Evolutionary conservation across 1,140 invertebrate species (phyloP).

Genomic region (Atta cephalotes): DNA sequence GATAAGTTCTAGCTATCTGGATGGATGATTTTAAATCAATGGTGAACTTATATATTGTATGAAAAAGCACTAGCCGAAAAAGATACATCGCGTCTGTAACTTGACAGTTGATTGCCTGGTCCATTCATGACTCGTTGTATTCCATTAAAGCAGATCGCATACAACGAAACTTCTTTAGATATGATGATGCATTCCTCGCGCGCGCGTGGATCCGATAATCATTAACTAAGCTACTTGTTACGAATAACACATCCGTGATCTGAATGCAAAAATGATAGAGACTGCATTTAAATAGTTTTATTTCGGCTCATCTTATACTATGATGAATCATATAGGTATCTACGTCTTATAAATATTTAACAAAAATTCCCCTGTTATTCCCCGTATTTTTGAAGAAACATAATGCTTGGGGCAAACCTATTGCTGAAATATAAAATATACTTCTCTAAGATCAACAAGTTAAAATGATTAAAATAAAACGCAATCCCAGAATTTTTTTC

Average conservation of each 20-base stretch:
- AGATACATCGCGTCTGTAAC: conserved; percentile 28
- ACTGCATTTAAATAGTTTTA: conserved; percentile 20
- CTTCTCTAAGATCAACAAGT: background rate
- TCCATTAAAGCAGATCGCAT: conserved; percentile 36
- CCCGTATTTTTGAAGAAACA: background rate
- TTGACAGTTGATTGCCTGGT: conserved; percentile 45
- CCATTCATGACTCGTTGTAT: conserved; percentile 38
- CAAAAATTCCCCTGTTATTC: background rate
- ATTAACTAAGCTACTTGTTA: conserved; percentile 14
- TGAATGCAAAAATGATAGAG: background rate
- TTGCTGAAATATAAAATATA: background rate
- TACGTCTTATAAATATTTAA: conserved; percentile 9
- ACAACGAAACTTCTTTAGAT: conserved; percentile 15
- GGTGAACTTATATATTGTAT: conserved; percentile 6
- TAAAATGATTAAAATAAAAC: background rate
- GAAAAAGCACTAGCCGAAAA: conserved; percentile 14
- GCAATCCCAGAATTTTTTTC: too few species aligned
- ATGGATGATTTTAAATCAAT: conserved; percentile 39
- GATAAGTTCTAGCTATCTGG: conserved; percentile 20
- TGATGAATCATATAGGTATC: background rate
- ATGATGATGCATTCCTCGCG: conserved; percentile 26
- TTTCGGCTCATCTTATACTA: conserved; percentile 12
- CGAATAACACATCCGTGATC: conserved; percentile 16
- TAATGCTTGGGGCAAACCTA: background rate
- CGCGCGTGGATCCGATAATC: conserved; percentile 17